These are phyloP conservation scores for Yponomeuta sedellus DNA, from an alignment of 2,888 invertebrate genomes.

Conservation along the genomic window DNA sequence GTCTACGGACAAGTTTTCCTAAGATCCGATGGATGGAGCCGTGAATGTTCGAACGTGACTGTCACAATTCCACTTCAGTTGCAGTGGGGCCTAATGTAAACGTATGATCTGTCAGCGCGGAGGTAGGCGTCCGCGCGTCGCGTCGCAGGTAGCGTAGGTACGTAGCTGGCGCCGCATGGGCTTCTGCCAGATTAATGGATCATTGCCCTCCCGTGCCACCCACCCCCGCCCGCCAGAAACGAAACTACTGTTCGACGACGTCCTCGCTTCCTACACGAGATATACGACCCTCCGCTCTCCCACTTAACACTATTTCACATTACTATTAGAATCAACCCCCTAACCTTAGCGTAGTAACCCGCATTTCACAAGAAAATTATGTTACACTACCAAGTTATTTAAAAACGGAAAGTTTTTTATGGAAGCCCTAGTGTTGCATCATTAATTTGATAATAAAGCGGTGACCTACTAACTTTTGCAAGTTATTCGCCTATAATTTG, in stretches of 20 bases:
- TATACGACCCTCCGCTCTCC: slow-evolving; percentile 47
- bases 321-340: slow-evolving; percentile 25
- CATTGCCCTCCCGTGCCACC: slow-evolving; percentile 80
- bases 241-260: slow-evolving; percentile 68
- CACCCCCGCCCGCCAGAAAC: slow-evolving; percentile 48
- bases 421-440: background rate
- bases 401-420: background rate
- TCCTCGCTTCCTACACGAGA: slow-evolving; percentile 55
- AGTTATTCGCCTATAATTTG: slow-evolving; percentile 34
- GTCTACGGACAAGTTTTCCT: too few relatives aligned
- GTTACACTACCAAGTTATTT: background rate
- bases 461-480: slow-evolving; percentile 50
- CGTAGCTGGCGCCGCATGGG: slow-evolving; percentile 84
- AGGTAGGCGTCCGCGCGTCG: slow-evolving; percentile 69
- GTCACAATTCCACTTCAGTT: background rate
- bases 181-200: slow-evolving; percentile 90
- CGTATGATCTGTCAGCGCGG: slow-evolving; percentile 35
- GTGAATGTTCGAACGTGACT: background rate
- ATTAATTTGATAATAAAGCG: slow-evolving; percentile 28
- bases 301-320: slow-evolving; percentile 47
- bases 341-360: background rate
- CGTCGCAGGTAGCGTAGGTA: slow-evolving; percentile 54
- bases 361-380: background rate
- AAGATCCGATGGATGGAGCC: too few relatives aligned
- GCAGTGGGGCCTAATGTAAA: slow-evolving; percentile 26